Evolutionary conservation across 2,888 invertebrate species (phyloP), one percentile per base, ranked within the genome.

Genomic region (Mechanitis mazaeus): DNA sequence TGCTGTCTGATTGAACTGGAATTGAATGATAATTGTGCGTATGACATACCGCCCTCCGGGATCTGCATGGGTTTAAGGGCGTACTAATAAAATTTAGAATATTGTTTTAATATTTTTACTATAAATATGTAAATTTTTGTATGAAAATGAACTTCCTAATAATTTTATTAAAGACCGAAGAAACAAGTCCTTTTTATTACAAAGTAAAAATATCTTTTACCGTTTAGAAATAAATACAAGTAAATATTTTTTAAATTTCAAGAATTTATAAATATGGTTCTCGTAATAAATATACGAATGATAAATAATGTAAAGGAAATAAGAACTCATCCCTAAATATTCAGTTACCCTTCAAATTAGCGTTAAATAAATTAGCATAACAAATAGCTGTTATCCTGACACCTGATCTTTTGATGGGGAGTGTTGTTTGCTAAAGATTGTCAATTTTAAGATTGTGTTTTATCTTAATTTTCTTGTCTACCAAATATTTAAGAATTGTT

Each of bases 341-440:
- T 50, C 31, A 50, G 50, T 50, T 50, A 50, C 31, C 2, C 31
- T 50, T 31, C 11, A 31, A 50, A 50, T 50, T 50, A 50, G 28
- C 31, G 28, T 50, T 50, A 50, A 50, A 50, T 50, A 50, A 59
- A 63, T 63, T 63, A 56, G 54, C 63, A 59, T 59, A 35, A 63
- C 56, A 63, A 63, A 63, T 59, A 56, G 59, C 54, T 54, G 33
- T 38, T 56, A 56, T 38, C 47, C 50, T 42, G 60, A 42, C 55
- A 50, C 54, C 59, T 54, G 50, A 50, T 31, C 50, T 50, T 50
- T 50, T 50, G 9, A 50, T 20, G 11, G 50, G 50, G 9, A 4
- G 31, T 9, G 31, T 50, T n/a, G 28, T 31, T 47, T 50, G 31
- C 11, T 50, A 31, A 31, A 31, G 31, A 50, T 50, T 31, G 9